Conservation (phyloP, 1,140 invertebrate species). For the Ridgeia piscesae region DNA sequence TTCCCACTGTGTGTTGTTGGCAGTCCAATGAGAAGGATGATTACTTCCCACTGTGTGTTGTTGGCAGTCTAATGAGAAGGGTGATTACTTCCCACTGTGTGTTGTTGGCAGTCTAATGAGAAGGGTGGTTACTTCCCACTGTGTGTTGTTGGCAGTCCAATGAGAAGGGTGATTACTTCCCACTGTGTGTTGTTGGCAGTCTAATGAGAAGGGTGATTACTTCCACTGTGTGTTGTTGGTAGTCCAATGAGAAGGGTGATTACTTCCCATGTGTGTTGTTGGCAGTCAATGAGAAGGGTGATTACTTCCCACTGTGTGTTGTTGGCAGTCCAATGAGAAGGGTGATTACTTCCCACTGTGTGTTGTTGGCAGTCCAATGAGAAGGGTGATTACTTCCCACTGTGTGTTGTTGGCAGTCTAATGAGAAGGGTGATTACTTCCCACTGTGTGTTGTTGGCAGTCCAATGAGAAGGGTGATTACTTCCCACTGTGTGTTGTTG, state of each 20-base stretch:
- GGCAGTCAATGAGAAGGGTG: slow-evolving; percentile 67
- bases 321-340: slow-evolving; percentile 64
- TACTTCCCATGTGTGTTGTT: slow-evolving; percentile 69
- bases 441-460: slow-evolving; percentile 68
- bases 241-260: slow-evolving; percentile 70
- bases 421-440: slow-evolving; percentile 73
- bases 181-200: slow-evolving; percentile 66
- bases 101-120: slow-evolving; percentile 63
- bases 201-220: slow-evolving; percentile 72
- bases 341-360: slow-evolving; percentile 81
- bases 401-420: slow-evolving; percentile 67
- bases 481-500: slow-evolving; percentile 73
- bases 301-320: slow-evolving; percentile 78
- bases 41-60: slow-evolving; percentile 77
- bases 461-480: slow-evolving; percentile 72
- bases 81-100: slow-evolving; percentile 81
- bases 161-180: slow-evolving; percentile 73
- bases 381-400: slow-evolving; percentile 74
- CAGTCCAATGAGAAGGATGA: slow-evolving; percentile 70
- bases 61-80: slow-evolving; percentile 66
- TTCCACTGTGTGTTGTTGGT: slow-evolving; percentile 73
- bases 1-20: slow-evolving; percentile 73
- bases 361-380: slow-evolving; percentile 64
- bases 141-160: slow-evolving; percentile 66
- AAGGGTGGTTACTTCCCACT: slow-evolving; percentile 78